phyloP scores from a whole-genome alignment of 2,113 vertebrate genomes.

The Pycnonotus jocosus region DNA sequence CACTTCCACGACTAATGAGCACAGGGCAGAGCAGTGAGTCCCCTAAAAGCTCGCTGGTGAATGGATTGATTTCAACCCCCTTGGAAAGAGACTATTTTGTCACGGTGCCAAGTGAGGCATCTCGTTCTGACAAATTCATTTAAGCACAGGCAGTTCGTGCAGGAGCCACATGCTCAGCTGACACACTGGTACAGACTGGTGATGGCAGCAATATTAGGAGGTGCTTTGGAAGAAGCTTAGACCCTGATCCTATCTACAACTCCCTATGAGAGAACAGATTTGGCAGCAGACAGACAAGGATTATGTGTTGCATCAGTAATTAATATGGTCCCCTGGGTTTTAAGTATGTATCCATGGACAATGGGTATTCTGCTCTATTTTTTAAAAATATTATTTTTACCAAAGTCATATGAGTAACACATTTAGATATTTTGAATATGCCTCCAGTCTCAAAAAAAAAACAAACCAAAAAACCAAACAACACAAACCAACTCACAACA shows the following conservation, averaged over 20 bases:
- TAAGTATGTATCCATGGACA: background rate
- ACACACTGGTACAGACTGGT: background rate
- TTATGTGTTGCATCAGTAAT: background rate
- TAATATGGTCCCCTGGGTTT: background rate
- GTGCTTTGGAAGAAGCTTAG: background rate
- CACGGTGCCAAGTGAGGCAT: background rate
- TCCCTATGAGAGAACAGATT: background rate
- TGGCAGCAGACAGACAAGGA: background rate
- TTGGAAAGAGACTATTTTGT: background rate
- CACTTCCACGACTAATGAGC: background rate
- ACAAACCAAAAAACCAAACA: background rate
- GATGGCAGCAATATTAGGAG: background rate
- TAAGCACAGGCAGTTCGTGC: accelerated
- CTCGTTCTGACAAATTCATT: background rate
- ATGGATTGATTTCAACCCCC: background rate
- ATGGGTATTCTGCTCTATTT: background rate
- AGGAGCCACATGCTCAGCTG: background rate
- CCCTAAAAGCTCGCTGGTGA: background rate
- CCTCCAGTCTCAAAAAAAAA: background rate
- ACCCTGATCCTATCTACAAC: background rate
- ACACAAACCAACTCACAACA: background rate
- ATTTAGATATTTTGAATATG: background rate
- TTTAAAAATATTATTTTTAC: too few relatives aligned
- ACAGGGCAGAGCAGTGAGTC: background rate
- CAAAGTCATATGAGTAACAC: background rate